Percentiles rank a stretch among this genome's conserved stretches.
phyloP scores from a whole-genome alignment of 2,797 vertebrate species.

The Limnodromus scolopaceus region DNA sequence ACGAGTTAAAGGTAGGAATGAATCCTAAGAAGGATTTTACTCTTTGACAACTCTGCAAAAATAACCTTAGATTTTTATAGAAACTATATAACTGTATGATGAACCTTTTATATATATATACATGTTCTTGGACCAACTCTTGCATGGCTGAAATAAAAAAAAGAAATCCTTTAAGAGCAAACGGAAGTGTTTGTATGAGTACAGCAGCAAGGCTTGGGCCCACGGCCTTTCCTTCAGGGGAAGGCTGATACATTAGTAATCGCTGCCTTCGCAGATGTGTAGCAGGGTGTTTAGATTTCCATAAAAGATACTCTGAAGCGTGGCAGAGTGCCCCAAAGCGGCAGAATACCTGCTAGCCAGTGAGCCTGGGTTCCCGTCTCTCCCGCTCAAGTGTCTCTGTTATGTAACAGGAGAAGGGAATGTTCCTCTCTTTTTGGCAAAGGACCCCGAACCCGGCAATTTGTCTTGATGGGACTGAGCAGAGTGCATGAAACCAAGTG shows the following conservation, averaged over 20 bases:
- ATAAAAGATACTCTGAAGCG: neutral
- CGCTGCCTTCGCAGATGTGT: neutral
- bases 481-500: conserved; percentile 41
- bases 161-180: neutral
- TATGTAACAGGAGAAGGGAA: conserved; percentile 68
- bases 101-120: neutral
- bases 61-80: neutral
- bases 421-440: conserved; percentile 61
- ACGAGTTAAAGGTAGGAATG: neutral
- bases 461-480: conserved; percentile 54
- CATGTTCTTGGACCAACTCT: neutral
- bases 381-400: neutral
- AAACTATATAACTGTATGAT: neutral
- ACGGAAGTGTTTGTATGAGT: neutral
- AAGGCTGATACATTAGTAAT: neutral
- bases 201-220: neutral
- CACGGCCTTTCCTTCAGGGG: neutral
- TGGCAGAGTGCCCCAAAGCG: neutral
- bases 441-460: neutral
- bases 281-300: neutral
- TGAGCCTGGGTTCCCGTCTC: neutral
- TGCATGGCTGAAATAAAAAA: neutral
- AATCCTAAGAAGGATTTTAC: neutral
- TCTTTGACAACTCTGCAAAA: neutral
- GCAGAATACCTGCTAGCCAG: conserved; percentile 46